Conservation (phyloP, 2,797 vertebrate genomes). For the Lagocephalus sceleratus region DNA sequence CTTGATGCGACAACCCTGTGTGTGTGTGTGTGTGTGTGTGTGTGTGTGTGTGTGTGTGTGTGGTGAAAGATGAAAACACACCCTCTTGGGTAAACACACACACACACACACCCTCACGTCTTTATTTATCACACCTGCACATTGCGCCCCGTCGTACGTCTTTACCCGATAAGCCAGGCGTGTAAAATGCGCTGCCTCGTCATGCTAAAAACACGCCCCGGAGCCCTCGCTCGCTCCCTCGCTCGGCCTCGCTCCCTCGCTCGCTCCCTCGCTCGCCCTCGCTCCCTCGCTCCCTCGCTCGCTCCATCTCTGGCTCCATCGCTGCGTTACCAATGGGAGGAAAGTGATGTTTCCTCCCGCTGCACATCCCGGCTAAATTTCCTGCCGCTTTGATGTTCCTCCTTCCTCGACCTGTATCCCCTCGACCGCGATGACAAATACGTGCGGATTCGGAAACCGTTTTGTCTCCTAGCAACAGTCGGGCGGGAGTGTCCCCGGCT, state of each 20-base stretch:
- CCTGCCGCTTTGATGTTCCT: constrained; percentile 59
- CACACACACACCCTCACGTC: constrained; percentile 14
- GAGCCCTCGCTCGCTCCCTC: constrained; percentile 29
- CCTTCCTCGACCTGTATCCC: constrained; percentile 41
- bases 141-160: constrained; percentile 34
- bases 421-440: constrained; percentile 42
- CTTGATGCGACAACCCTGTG: constrained; percentile 47
- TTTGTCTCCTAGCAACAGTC: constrained; percentile 56
- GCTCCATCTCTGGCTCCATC: constrained; percentile 35
- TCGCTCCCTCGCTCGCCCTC: constrained; percentile 34
- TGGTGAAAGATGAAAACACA: constrained; percentile 4
- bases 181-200: constrained; percentile 50
- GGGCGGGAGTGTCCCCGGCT: constrained; percentile 2
- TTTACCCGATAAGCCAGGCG: constrained; percentile 39
- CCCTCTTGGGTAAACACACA: constrained; percentile 24
- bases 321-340: constrained; percentile 40
- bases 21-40: constrained; percentile 9
- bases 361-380: constrained; percentile 52
- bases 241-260: constrained; percentile 33
- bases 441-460: constrained; percentile 36
- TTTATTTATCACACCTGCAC: constrained; percentile 49
- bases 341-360: constrained; percentile 45
- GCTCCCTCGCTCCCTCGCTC: neutral
- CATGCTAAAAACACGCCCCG: constrained; percentile 51
- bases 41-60: constrained; percentile 1